A percentile compares a stretch with the other conserved stretches of the same genome.
Conservation (phyloP, 2,888 invertebrate genomes). For the Tetragnatha montana region DNA sequence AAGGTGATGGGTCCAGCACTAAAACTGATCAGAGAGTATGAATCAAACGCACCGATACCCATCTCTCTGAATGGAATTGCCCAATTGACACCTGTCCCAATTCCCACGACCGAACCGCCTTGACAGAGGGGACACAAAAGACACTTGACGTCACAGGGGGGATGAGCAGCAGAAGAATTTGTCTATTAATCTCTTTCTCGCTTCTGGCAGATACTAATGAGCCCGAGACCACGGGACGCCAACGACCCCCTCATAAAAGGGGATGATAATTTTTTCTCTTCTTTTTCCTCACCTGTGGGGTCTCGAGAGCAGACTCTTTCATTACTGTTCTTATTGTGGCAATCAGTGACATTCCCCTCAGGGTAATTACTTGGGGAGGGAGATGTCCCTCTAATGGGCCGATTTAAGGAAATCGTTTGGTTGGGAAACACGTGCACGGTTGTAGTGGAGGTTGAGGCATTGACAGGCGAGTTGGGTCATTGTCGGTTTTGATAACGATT, state of each 20-base stretch:
- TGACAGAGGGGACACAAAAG: not conserved
- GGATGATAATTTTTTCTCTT: not conserved
- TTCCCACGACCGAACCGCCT: no score
- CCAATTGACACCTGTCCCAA: no score
- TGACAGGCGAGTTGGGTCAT: not conserved
- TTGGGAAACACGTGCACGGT: no score
- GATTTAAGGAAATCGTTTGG: not conserved
- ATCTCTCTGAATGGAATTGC: no score
- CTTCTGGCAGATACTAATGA: slow-evolving; percentile 63
- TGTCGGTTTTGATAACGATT: not conserved
- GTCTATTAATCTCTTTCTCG: slow-evolving; percentile 68
- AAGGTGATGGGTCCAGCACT: no score
- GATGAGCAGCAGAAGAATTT: slow-evolving; percentile 59
- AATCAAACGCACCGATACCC: no score
- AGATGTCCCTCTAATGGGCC: not conserved
- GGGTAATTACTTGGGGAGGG: not conserved
- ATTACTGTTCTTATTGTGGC: not conserved
- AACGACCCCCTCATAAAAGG: not conserved
- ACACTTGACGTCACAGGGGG: not conserved
- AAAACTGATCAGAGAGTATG: no score
- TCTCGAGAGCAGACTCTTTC: not conserved
- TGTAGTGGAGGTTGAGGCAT: not conserved
- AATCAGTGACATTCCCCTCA: not conserved
- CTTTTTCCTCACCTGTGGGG: not conserved
- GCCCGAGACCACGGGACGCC: slow-evolving; percentile 54